Base-by-base conservation (phyloP, 2,113 vertebrate species). In the Orycteropus afer region DNA sequence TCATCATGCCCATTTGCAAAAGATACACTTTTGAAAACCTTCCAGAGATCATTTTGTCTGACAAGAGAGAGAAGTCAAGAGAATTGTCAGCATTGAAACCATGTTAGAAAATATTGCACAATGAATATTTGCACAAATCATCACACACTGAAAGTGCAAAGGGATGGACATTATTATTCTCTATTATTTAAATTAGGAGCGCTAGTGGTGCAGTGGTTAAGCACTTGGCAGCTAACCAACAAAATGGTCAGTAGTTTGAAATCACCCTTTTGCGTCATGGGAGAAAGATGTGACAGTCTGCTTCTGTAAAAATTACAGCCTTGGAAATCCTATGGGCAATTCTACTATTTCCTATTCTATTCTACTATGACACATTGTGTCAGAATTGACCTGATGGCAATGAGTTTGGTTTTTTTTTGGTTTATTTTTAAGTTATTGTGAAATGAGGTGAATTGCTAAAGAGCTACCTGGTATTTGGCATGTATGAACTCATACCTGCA, bases 31-130 rank as follows among this genome's bases (percentile, higher is more conserved):
- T 82, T 92, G 86, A 97, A 93, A 77, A 37, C 86, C 96, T 97
- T 97, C 86, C 27, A 94, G 79, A 97, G 90, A 93, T 80, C 14
- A 89, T 93, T 97, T 98, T 96, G 61, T 86, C 87, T 98, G 94
- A 83, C 87, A 96, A 96, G 76, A 85, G 63, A 86, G 65, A 85
- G 13, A 95, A 69, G 53, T 80, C 22, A 63, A 32, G 65, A 61
- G 86, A 96, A 97, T 92, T 96, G 27, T 40, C 76, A 90, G 77
- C 80, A 2, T 89, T 95, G 57, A 96, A 97, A 96, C 34, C 86
- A 61, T 95, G 23, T 89, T 91, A 83, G 74, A 89, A 96, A 91
- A 81, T 88, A 79, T 20, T 79, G 1, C 0, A 29, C 73, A 88
- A 34, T 96, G 78, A 89, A 32, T 93, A 93, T 40, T 79, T 86